A percentile compares a stretch with the other conserved stretches of the same genome.
phyloP scores from a whole-genome alignment of 2,797 vertebrate genomes.

The Cynodonichthys magdalenae region DNA sequence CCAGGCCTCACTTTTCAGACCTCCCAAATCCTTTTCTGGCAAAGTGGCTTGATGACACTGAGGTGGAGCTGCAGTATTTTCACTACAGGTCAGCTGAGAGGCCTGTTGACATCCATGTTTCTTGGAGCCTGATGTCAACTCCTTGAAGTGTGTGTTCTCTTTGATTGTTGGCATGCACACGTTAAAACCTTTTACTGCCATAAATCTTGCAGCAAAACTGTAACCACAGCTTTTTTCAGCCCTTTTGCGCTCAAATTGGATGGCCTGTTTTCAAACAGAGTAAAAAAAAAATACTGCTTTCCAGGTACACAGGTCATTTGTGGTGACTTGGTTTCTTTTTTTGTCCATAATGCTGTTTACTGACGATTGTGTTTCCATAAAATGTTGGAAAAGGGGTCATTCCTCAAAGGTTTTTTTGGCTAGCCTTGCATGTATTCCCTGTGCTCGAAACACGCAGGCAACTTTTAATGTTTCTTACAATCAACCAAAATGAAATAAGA shows the following conservation, averaged over 20 bases:
- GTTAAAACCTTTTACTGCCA: slow-evolving; percentile 57
- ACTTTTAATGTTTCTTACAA: slow-evolving; percentile 24
- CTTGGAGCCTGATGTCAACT: slow-evolving; percentile 64
- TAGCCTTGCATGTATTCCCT: slow-evolving; percentile 22
- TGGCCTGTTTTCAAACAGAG: slow-evolving; percentile 63
- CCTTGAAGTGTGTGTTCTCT: slow-evolving; percentile 67
- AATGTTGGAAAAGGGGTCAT: slow-evolving; percentile 49
- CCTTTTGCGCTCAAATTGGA: slow-evolving; percentile 44
- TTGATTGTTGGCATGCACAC: slow-evolving; percentile 64
- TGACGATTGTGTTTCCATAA: slow-evolving; percentile 44
- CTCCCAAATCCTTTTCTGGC: slow-evolving; percentile 19
- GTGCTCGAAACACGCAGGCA: slow-evolving; percentile 3
- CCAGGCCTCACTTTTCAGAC: slow-evolving; percentile 39
- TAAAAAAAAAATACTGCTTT: slow-evolving; percentile 51
- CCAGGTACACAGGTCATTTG: slow-evolving; percentile 63
- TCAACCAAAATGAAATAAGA: slow-evolving; percentile 44
- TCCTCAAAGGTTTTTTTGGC: slow-evolving; percentile 37
- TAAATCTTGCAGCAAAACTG: slow-evolving; percentile 66
- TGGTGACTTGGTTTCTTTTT: slow-evolving; percentile 59
- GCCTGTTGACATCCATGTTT: slow-evolving; percentile 62
- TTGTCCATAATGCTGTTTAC: slow-evolving; percentile 44
- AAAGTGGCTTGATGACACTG: slow-evolving; percentile 15
- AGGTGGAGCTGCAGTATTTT: slow-evolving; percentile 11
- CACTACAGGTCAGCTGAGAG: slow-evolving; percentile 24
- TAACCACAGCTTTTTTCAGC: slow-evolving; percentile 47